Evolutionary conservation across 2,888 invertebrate genomes (phyloP).

Genomic region (Spisula solida): DNA sequence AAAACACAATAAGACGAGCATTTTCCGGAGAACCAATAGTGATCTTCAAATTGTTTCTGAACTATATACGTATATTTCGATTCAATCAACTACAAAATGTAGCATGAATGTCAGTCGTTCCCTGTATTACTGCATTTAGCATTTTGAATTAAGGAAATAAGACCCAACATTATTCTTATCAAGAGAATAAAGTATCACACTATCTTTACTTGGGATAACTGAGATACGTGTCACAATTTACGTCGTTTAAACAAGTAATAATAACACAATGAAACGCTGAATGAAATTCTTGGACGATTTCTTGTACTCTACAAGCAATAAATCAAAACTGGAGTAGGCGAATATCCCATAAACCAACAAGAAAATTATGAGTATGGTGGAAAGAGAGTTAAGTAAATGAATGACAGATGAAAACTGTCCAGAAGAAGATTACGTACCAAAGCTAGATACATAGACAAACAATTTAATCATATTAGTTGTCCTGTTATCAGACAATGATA

Average conservation of each 20-base stretch:
- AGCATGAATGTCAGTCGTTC: too few relatives aligned
- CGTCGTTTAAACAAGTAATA: neutral
- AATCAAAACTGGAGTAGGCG: neutral
- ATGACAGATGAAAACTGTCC: conserved; percentile 14
- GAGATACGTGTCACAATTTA: neutral
- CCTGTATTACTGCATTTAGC: too few relatives aligned
- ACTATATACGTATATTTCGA: too few relatives aligned
- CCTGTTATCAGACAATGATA: neutral
- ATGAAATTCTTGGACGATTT: neutral
- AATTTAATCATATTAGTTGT: neutral
- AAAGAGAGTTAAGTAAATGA: conserved; percentile 6
- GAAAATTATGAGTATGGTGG: neutral
- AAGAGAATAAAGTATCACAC: neutral
- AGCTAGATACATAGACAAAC: neutral
- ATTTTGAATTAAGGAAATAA: too few relatives aligned
- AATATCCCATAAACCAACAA: conserved; percentile 13
- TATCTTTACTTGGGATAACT: neutral
- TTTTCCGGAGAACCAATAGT: too few relatives aligned
- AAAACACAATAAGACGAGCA: too few relatives aligned
- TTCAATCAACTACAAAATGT: too few relatives aligned
- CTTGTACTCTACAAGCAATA: neutral
- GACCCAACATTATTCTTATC: too few relatives aligned
- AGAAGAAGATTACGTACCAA: neutral
- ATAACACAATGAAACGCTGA: neutral
- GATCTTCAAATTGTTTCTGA: too few relatives aligned